Percentiles rank a stretch among this genome's conserved stretches.
Evolutionary conservation across 2,888 invertebrate genomes (phyloP).

Genomic region (Tachystola acroxantha): DNA sequence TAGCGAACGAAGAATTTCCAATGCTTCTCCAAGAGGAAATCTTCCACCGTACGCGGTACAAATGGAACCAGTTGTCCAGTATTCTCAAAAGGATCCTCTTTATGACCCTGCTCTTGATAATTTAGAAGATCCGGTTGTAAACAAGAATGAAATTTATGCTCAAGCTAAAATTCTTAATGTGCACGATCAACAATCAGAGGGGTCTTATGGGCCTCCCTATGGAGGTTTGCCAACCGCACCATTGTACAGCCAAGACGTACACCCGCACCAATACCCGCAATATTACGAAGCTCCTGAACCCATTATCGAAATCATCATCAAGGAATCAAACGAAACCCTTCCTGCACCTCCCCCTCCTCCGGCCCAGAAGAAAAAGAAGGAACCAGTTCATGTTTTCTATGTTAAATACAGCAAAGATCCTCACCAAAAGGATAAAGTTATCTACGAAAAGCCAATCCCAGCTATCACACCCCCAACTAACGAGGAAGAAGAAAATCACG

Average conservation of each 20-base stretch:
- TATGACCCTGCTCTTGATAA: slow-evolving; percentile 80
- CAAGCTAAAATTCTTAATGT: slow-evolving; percentile 68
- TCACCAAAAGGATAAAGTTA: slow-evolving; percentile 83
- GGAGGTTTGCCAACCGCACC: slow-evolving; percentile 65
- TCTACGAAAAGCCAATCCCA: slow-evolving; percentile 89
- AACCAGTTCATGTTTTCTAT: slow-evolving; percentile 93
- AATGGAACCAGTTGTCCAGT: slow-evolving; percentile 89
- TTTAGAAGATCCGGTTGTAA: slow-evolving; percentile 57
- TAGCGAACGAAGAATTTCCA: slow-evolving; percentile 75
- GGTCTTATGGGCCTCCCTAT: slow-evolving; percentile 67
- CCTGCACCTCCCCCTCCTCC: slow-evolving; percentile 81
- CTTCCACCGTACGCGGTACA: slow-evolving; percentile 86
- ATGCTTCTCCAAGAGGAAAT: slow-evolving; percentile 59
- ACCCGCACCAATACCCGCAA: slow-evolving; percentile 44
- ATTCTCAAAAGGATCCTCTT: slow-evolving; percentile 87
- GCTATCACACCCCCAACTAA: slow-evolving; percentile 85
- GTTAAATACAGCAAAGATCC: slow-evolving; percentile 94
- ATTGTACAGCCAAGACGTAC: slow-evolving; percentile 64
- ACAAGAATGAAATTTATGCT: slow-evolving; percentile 67
- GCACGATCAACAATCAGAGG: slow-evolving; percentile 62
- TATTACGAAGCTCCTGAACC: slow-evolving; percentile 90
- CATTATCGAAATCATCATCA: slow-evolving; percentile 94
- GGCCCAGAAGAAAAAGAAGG: slow-evolving; percentile 79
- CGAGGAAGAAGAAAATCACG: slow-evolving; percentile 79
- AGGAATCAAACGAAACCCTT: slow-evolving; percentile 90